A percentile compares a stretch with the other conserved stretches of the same genome.
These are phyloP conservation scores for Schlechtendalia chinensis DNA, from an alignment of 1,140 invertebrate genomes.

Conservation along the genomic window DNA sequence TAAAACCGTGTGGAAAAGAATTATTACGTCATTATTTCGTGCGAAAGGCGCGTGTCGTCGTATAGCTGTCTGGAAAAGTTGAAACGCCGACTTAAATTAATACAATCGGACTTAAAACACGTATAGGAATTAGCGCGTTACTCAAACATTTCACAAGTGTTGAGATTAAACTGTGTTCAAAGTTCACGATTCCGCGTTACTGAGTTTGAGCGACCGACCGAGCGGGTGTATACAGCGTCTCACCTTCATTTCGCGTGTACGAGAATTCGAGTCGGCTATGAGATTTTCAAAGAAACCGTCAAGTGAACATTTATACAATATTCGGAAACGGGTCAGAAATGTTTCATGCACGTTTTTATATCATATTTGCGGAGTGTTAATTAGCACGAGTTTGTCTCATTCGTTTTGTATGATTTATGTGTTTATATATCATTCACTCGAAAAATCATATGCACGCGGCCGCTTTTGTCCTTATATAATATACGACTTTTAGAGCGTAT, in stretches of 20 bases:
- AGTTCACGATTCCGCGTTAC: background rate
- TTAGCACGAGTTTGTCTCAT: background rate
- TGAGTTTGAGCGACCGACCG: background rate
- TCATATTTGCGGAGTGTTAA: background rate
- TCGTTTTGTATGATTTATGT: background rate
- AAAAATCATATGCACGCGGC: background rate
- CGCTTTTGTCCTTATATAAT: background rate
- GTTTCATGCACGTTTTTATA: background rate
- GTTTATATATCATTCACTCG: background rate
- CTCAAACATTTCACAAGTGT: background rate
- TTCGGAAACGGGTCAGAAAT: background rate
- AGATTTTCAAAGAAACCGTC: constrained; percentile 1
- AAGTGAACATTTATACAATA: background rate
- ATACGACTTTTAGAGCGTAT: background rate
- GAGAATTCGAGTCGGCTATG: background rate
- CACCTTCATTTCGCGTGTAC: background rate
- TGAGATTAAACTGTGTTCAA: background rate
- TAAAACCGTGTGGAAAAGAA: too few species aligned
- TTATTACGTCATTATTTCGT: too few species aligned
- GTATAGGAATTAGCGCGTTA: background rate
- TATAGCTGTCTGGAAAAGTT: too few species aligned
- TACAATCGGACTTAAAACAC: background rate
- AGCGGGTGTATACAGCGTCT: too few species aligned
- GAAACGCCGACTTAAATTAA: background rate
- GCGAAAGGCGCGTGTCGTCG: too few species aligned